Percentiles rank a stretch among this genome's conserved stretches.
These are phyloP conservation scores for Ceratina calcarata DNA, from an alignment of 1,140 invertebrate species.

Conservation along the genomic window DNA sequence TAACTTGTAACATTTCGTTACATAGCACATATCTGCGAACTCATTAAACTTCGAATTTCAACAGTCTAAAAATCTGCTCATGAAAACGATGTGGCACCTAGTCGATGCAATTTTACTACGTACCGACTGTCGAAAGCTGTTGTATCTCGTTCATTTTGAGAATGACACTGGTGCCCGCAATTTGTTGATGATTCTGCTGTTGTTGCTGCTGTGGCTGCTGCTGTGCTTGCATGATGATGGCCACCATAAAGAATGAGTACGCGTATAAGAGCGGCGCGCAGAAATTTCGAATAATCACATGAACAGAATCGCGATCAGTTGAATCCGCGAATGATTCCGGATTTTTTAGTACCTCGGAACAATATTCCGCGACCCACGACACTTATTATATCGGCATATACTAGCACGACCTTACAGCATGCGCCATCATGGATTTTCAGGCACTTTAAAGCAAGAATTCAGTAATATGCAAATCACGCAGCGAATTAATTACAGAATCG, in stretches of 20 bases:
- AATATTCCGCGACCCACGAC: constrained; percentile 4
- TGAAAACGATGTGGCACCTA: neutral
- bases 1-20: neutral
- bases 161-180: constrained; percentile 83
- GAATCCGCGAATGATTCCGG: neutral
- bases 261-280: neutral
- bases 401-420: constrained; percentile 31
- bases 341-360: neutral
- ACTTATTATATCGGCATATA: constrained; percentile 14
- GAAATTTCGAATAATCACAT: neutral
- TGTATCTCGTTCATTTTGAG: constrained; percentile 88
- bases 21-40: neutral
- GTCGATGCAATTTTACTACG: constrained; percentile 18
- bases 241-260: constrained; percentile 41
- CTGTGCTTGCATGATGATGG: constrained; percentile 72
- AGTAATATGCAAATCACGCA: constrained; percentile 4
- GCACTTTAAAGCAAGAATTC: constrained; percentile 4
- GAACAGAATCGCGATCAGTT: neutral
- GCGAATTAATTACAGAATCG: neutral
- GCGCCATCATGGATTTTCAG: constrained; percentile 57
- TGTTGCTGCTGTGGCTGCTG: constrained; percentile 69
- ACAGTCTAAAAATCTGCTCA: neutral
- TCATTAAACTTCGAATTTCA: neutral
- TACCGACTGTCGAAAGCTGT: constrained; percentile 86
- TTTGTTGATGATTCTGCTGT: constrained; percentile 69